Conservation (phyloP, 2,888 invertebrate species). For the Drosophila affinis region DNA sequence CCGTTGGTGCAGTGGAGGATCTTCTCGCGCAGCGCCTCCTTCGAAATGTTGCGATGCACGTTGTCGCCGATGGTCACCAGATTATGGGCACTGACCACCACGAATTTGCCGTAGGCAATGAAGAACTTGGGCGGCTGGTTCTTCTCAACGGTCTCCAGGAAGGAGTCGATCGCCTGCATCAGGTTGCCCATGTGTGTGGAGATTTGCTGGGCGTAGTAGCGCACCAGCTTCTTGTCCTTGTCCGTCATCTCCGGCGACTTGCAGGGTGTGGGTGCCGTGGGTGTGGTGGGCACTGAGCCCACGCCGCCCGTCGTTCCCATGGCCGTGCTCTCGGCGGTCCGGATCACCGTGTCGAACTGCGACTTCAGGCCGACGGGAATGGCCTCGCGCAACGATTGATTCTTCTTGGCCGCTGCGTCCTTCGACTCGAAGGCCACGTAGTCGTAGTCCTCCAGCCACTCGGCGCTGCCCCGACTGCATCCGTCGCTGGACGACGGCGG, state of each 20-base stretch:
- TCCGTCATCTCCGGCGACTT: conserved; percentile 85
- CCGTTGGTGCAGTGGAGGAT: conserved; percentile 91
- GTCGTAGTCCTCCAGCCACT: conserved; percentile 94
- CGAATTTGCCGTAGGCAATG: conserved; percentile 96
- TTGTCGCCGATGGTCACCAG: conserved; percentile 97
- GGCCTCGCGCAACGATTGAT: conserved; percentile 89
- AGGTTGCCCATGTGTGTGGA: conserved; percentile 93
- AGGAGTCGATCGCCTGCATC: conserved; percentile 95
- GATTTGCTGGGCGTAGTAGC: conserved; percentile 94
- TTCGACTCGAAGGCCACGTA: conserved; percentile 94
- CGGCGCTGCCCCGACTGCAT: conserved; percentile 76
- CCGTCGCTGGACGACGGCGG: conserved; percentile 2
- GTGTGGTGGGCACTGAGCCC: conserved; percentile 49
- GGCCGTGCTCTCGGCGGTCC: conserved; percentile 88
- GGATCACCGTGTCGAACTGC: conserved; percentile 90
- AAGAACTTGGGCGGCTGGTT: conserved; percentile 97
- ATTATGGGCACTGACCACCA: conserved; percentile 96
- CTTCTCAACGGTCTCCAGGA: conserved; percentile 94
- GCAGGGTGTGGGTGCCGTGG: conserved; percentile 47
- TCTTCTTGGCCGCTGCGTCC: conserved; percentile 88
- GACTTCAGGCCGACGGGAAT: conserved; percentile 89
- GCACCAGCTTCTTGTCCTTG: conserved; percentile 92
- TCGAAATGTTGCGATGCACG: conserved; percentile 92
- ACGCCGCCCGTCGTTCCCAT: conserved; percentile 82
- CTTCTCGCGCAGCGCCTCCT: conserved; percentile 89